phyloP scores from a whole-genome alignment of 2,113 vertebrate species.

The Ranitomeya imitator region DNA sequence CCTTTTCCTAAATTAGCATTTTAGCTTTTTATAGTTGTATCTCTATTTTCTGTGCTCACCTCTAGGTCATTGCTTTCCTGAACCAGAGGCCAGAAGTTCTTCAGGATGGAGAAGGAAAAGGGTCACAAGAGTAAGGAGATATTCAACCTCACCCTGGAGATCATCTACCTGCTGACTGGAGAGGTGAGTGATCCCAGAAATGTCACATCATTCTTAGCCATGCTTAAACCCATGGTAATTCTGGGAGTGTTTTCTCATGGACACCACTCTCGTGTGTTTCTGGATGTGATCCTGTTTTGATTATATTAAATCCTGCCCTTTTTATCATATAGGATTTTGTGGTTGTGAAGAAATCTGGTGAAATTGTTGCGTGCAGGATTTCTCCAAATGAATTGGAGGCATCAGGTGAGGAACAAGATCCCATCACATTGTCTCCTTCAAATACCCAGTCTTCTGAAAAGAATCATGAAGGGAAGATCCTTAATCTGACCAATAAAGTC shows the following conservation, averaged over 20 bases:
- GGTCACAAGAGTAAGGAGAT: not conserved
- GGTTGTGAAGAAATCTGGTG: not conserved
- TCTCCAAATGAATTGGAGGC: not conserved
- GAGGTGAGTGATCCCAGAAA: constrained; percentile 26
- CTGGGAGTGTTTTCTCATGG: too few species aligned
- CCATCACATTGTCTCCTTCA: not conserved
- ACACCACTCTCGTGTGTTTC: too few species aligned
- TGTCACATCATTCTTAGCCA: not conserved
- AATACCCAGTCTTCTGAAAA: not conserved
- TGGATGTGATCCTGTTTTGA: not conserved
- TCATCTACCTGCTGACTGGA: constrained; percentile 40
- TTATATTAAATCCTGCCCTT: not conserved
- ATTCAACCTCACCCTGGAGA: not conserved
- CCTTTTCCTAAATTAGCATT: not conserved
- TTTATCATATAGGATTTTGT: not conserved
- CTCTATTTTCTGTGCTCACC: not conserved
- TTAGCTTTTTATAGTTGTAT: not conserved
- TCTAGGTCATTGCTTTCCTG: not conserved
- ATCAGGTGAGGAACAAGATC: not conserved
- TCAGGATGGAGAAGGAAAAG: not conserved
- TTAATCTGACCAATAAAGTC: not conserved
- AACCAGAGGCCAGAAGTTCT: not conserved
- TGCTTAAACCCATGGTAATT: too few species aligned
- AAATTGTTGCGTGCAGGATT: not conserved
- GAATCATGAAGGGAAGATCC: not conserved